A percentile compares a stretch with the other conserved stretches of the same genome.
Conservation (phyloP, 23 tunicate genomes). For the Ciona savignyi region DNA sequence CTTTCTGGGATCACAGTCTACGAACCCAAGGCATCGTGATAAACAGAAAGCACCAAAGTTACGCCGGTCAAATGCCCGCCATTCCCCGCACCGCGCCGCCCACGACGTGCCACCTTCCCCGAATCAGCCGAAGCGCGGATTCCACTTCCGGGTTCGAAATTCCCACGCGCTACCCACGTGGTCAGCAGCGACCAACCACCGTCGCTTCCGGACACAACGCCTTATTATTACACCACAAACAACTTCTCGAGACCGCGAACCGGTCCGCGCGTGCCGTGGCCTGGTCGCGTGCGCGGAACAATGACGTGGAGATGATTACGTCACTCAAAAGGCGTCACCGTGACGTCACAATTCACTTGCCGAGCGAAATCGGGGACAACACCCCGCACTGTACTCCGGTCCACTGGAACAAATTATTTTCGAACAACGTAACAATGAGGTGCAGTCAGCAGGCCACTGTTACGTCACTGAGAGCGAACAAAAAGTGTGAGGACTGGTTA, state of each 20-base stretch:
- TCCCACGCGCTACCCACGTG: conserved; percentile 78
- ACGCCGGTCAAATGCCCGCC: neutral
- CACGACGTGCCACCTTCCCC: conserved; percentile 13
- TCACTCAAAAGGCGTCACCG: neutral
- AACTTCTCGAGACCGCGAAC: conserved; percentile 33
- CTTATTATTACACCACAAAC: conserved; percentile 44
- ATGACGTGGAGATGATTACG: neutral
- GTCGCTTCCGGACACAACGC: conserved; percentile 63
- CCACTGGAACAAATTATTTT: conserved; percentile 1
- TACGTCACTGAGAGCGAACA: conserved; percentile 22
- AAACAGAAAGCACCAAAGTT: neutral
- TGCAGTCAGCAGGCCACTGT: conserved; percentile 36
- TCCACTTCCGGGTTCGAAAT: conserved; percentile 26
- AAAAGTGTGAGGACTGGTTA: conserved; percentile 51
- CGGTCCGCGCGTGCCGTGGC: conserved; percentile 5
- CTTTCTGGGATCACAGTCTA: conserved; percentile 66
- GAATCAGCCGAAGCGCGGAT: conserved; percentile 47
- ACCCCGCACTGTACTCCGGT: neutral
- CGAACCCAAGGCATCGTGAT: conserved; percentile 32
- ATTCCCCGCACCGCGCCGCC: conserved; percentile 7
- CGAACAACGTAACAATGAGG: conserved; percentile 24
- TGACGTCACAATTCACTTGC: neutral
- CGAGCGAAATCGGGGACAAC: neutral
- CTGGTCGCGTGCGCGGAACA: conserved; percentile 6
- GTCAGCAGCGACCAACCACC: conserved; percentile 64